Evolutionary conservation across 2,797 vertebrate genomes (phyloP), one percentile per base, ranked within the genome.

Genomic region (Sebastes vulpes): DNA sequence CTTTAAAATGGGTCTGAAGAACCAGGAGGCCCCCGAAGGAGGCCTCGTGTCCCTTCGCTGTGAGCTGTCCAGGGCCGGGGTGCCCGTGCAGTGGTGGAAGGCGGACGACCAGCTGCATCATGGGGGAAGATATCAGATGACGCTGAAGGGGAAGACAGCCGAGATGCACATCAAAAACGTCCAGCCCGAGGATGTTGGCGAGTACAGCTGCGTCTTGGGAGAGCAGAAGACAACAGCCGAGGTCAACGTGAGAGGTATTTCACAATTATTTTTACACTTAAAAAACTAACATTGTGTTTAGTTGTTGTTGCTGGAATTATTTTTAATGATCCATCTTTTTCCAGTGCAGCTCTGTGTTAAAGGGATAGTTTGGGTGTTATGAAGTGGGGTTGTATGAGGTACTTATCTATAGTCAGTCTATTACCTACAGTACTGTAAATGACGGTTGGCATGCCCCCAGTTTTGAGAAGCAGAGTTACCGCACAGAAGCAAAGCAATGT

Each of bases 131-230:
- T 91, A 95, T 46, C 89, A 89, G 77, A 97, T 97, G 91, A 96
- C 67, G 21, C 95, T 96, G 81, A 95, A 86, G 26, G 96, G 94
- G 4, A 92, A 88, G 7, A 42, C 81, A 48, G 95, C 95, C 2
- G 97, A 98, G 89, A 94, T 98, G 85, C 85, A 95, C 58, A 96
- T 98, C 65, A 96, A 90, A 83, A 96, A 97, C 54, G 88, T 97
- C 60, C 96, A 92, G 66, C 93, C 97, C 0, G 93, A 95, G 84
- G 96, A 97, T 21, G 95, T 96, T 6, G 96, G 96, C 7, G 94
- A 95, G 74, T 97, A 97, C 85, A 96, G 95, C 92, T 97, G 96
- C 23, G 4, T 94, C 20, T 89, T 94, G 1, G 96, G 95, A 31
- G 96, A 96, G 14, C 95, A 96, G 81, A 96, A 84, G 86, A 97